These are phyloP conservation scores for Aplysia californica DNA, from an alignment of 1,140 invertebrate genomes.

Conservation along the genomic window DNA sequence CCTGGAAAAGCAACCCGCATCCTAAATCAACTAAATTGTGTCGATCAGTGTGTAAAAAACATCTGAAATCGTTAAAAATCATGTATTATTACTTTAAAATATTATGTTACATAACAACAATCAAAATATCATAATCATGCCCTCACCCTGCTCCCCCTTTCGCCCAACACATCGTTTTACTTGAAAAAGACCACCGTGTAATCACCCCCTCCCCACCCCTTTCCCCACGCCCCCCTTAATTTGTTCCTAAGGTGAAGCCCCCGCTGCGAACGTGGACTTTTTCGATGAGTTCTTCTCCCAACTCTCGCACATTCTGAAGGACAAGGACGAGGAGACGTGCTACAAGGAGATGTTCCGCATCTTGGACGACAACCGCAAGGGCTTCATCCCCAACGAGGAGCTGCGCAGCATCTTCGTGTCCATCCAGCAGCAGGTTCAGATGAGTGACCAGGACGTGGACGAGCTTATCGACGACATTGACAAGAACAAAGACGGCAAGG, in stretches of 20 bases:
- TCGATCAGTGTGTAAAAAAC: too few relatives aligned
- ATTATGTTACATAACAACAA: too few relatives aligned
- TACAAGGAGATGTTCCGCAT: constrained; percentile 43
- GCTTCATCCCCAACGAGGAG: constrained; percentile 33
- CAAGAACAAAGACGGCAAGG: constrained; percentile 39
- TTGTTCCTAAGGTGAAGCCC: constrained; percentile 24
- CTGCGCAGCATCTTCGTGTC: constrained; percentile 28
- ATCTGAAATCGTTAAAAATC: too few relatives aligned
- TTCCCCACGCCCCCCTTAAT: too few relatives aligned
- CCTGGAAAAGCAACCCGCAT: too few relatives aligned
- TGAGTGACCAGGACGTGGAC: constrained; percentile 38
- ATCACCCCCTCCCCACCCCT: too few relatives aligned
- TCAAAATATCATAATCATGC: too few relatives aligned
- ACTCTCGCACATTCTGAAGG: constrained; percentile 28
- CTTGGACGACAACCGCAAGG: constrained; percentile 33
- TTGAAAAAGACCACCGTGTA: too few relatives aligned
- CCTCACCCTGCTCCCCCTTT: too few relatives aligned
- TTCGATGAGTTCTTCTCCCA: constrained; percentile 40
- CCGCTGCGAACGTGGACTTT: constrained; percentile 32
- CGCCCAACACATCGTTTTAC: too few relatives aligned
- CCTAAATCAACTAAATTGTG: too few relatives aligned
- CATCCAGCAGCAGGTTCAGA: constrained; percentile 32
- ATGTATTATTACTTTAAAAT: too few relatives aligned
- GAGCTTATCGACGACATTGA: constrained; percentile 38
- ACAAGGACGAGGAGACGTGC: constrained; percentile 40